Evolutionary conservation across 2,797 vertebrate species (phyloP).

Genomic region (Buphagus erythrorhynchus): DNA sequence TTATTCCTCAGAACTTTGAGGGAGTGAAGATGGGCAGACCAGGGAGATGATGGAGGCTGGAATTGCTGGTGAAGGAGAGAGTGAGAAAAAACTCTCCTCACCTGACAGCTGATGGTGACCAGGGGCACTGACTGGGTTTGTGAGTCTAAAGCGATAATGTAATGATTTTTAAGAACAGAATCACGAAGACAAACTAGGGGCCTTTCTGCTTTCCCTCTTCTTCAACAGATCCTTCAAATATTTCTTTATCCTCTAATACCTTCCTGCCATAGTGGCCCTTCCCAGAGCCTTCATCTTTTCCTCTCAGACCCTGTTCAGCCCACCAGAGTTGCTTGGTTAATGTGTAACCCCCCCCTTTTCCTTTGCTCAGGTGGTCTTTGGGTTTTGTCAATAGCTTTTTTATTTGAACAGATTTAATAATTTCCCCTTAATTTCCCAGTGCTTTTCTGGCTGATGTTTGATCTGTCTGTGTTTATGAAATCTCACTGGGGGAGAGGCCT

Average conservation of each 20-base stretch:
- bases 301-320: neutral
- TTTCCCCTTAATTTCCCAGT: neutral
- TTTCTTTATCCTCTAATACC: neutral
- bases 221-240: neutral
- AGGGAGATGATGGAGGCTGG: fast-evolving
- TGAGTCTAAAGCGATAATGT: fast-evolving
- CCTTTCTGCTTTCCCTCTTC: neutral
- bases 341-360: neutral
- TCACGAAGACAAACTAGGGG: neutral
- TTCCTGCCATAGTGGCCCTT: neutral
- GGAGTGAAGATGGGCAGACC: neutral
- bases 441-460: neutral
- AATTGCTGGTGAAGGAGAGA: neutral
- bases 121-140: neutral
- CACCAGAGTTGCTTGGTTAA: neutral
- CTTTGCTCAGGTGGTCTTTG: neutral
- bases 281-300: neutral
- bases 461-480: neutral
- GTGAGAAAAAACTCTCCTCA: neutral
- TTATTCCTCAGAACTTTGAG: neutral
- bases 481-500: neutral
- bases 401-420: neutral
- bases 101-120: neutral
- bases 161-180: neutral
- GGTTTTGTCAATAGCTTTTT: neutral